Base-by-base conservation (phyloP, 1,140 invertebrate species). In the Zophobas morio region DNA sequence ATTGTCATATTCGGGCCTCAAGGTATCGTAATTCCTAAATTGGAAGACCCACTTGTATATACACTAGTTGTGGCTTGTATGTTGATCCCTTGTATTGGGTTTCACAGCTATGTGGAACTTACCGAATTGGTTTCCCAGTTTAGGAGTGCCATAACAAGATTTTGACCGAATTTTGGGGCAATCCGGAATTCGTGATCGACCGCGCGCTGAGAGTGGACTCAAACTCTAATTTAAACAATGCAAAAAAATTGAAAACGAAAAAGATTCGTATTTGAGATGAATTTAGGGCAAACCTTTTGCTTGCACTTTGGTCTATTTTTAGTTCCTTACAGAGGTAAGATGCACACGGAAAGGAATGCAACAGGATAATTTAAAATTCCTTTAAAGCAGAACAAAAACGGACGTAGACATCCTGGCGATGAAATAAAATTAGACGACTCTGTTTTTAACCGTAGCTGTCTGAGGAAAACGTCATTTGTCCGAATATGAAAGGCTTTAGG, bases 1-100 rank as follows among this genome's bases (percentile, higher is more conserved):
- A 66, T 66, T 66, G 60, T 66, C 60, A 66, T 66, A 42, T 66
- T 66, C 33, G n/a, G 60, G 60, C 42, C 60, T 66, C 60, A 66
- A 66, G 60, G 60, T 66, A 66, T 66, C 39, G 60, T 46, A 66
- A 66, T 66, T 66, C 60, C 8, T 40, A 63, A 63, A 8, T 6
- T 63, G 35, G 1, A 32, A 66, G 60, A 66, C 36, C 56, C 60
- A 66, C 60, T 66, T 33, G 60, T 60, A 36, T 33, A 66, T 4
- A 47, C 39, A 36, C 42, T 20, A 66, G 39, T 66, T 46, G 60
- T 42, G 57, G 57, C 20, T 56, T 63, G 60, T 40, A 66, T 66
- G 60, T 66, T 66, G 60, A 66, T 66, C n/a, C 20, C 37, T 1
- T 1, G n/a, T 66, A 66, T 66, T 34, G 20, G 39, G 39, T 66